A percentile compares a stretch with the other conserved stretches of the same genome.
Conservation (phyloP, 2,113 vertebrate species). For the Mungos mungo region DNA sequence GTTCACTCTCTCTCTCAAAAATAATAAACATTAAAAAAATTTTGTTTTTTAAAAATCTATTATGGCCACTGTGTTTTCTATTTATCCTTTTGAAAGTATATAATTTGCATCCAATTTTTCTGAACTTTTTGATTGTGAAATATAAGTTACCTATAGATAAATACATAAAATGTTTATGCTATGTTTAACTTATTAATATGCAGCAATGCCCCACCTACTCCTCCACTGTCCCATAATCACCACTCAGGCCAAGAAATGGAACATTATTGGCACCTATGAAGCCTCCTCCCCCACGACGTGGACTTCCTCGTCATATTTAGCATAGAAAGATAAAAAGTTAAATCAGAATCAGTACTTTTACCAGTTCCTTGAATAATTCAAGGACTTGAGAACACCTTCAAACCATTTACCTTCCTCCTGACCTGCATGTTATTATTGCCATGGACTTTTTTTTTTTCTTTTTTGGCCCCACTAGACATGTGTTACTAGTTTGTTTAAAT, state of each 20-base stretch:
- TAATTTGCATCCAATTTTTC: neutral
- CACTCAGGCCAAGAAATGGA: neutral
- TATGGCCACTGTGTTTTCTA: neutral
- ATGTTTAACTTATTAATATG: neutral
- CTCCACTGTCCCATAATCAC: neutral
- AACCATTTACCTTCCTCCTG: neutral
- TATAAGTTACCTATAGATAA: neutral
- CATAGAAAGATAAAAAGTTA: neutral
- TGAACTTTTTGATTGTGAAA: neutral
- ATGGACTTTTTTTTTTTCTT: neutral
- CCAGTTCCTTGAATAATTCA: neutral
- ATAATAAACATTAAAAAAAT: no score
- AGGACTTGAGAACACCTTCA: neutral
- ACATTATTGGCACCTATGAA: neutral
- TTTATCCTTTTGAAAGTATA: neutral
- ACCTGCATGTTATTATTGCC: neutral
- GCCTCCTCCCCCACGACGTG: neutral
- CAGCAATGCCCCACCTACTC: neutral
- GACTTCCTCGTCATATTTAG: neutral
- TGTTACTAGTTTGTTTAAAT: conserved; percentile 14
- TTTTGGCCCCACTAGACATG: neutral
- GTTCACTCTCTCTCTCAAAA: no score
- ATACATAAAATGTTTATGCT: neutral
- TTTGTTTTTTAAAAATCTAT: neutral
- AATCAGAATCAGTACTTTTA: conserved; percentile 15